Evolutionary conservation across 1,140 invertebrate species (phyloP), one percentile per base, ranked within the genome.

Genomic region (Rhyzopertha dominica): DNA sequence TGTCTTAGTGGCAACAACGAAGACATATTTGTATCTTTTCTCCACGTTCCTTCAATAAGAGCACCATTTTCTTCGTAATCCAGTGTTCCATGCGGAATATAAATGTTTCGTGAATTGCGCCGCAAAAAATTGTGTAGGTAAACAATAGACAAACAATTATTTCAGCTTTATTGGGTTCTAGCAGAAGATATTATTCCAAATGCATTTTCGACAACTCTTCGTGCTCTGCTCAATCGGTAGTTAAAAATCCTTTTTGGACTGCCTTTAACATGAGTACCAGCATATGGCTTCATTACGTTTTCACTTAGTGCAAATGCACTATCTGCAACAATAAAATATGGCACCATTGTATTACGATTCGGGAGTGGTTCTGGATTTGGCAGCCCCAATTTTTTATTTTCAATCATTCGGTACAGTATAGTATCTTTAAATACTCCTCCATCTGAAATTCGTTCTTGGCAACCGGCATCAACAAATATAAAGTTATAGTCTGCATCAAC

Each of bases 221-320:
- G 53, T 18, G 61, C 63, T 47, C 67, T 48, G 25, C 46, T 59
- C 46, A 69, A 51, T 25, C 64, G 52, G 39, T 74, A 74, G 47
- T 76, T 74, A 53, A 67, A 76, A 38, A 72, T 57, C 39, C 59
- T 52, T 53, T 74, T 51, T 44, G n/a, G n/a, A n/a, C n/a, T n/a
- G n/a, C n/a, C n/a, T n/a, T n/a, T n/a, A n/a, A n/a, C n/a, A n/a
- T n/a, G n/a, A n/a, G n/a, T n/a, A n/a, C n/a, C n/a, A n/a, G n/a
- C n/a, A n/a, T n/a, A n/a, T n/a, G n/a, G n/a, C n/a, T n/a, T n/a
- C n/a, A n/a, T n/a, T n/a, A n/a, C n/a, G n/a, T n/a, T n/a, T n/a
- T n/a, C n/a, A n/a, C n/a, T n/a, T n/a, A n/a, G n/a, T n/a, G n/a
- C n/a, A n/a, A n/a, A n/a, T 38, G 17, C 17, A 37, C 7, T 10